Evolutionary conservation across 2,797 vertebrate genomes (phyloP), one percentile per base, ranked within the genome.

Genomic region (Acridotheres tristis): DNA sequence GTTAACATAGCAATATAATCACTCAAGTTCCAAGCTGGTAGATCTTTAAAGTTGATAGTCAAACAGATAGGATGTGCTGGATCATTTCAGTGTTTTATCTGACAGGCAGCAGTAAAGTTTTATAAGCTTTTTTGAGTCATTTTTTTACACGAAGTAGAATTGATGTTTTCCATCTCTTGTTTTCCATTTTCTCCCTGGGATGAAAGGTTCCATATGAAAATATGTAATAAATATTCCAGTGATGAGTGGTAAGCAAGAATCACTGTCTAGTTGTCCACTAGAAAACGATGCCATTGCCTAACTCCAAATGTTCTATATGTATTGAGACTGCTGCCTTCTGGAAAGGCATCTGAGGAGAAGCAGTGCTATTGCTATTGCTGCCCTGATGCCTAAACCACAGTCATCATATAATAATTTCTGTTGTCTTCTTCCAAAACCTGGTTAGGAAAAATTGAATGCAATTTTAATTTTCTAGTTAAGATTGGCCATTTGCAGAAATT

Each of bases 371-470:
- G 1, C 0, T 71, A 26, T 20, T 55, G 10, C 53, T 79, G 40
- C 27, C 47, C 18, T 53, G 11, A 62, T 63, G 20, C 42, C 22
- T 68, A 30, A 45, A 18, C 21, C 23, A 42, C 18, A 5, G 9
- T 63, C 23, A 25, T 55, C 1, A 0, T 65, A 19, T 17, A 23
- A n/a, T n/a, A 53, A 36, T 43, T 88, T 67, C 29, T 0, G 0
- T 61, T 65, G 25, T 36, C 58, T 81, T 77, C 69, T 72, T 86
- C 40, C 27, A 72, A 30, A 81, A 72, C 16, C 34, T 81, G 43
- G 5, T 84, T 43, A 72, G 73, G 58, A 92, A 50, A 19, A 75
- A 34, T 36, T 47, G n/a, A 21, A 47, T 53, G 3, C 29, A 55
- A 12, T 72, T 85, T 67, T 59, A 32, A 42, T 91, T 90, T 85